A percentile compares a stretch with the other conserved stretches of the same genome.
These are phyloP conservation scores for Arge pagana DNA, from an alignment of 2,888 invertebrate species.

Conservation along the genomic window DNA sequence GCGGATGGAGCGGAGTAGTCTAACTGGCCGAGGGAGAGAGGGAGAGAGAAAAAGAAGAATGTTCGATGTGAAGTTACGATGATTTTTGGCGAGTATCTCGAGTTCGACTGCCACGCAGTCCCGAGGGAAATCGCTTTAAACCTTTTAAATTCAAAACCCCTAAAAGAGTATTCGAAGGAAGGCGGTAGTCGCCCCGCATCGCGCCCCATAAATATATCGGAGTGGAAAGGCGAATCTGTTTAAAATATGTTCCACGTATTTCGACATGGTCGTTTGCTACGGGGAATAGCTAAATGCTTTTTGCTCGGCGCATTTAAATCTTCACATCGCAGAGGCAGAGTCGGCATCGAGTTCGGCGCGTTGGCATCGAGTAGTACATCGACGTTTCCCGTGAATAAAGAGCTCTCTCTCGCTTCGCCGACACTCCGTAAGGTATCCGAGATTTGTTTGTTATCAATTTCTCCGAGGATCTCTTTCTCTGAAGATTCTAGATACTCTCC, in stretches of 20 bases:
- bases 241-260: slow-evolving; percentile 55
- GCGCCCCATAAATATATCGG: slow-evolving; percentile 52
- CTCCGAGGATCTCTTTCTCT: background rate
- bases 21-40: too few relatives aligned
- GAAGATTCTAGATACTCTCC: too few relatives aligned
- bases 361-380: too few relatives aligned
- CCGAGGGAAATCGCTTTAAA: slow-evolving; percentile 57
- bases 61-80: too few relatives aligned
- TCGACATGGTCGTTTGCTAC: slow-evolving; percentile 58
- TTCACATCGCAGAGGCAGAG: slow-evolving; percentile 53
- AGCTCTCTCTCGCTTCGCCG: too few relatives aligned
- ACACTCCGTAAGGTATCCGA: too few relatives aligned
- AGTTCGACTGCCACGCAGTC: too few relatives aligned
- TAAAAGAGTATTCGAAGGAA: slow-evolving; percentile 32
- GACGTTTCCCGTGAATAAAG: too few relatives aligned
- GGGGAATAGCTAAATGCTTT: slow-evolving; percentile 59
- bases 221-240: slow-evolving; percentile 55
- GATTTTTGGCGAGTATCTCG: too few relatives aligned
- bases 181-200: slow-evolving; percentile 26
- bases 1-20: too few relatives aligned
- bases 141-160: slow-evolving; percentile 54
- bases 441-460: slow-evolving; percentile 22
- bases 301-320: slow-evolving; percentile 58
- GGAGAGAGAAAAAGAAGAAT: too few relatives aligned
- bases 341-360: too few relatives aligned